phyloP scores from a whole-genome alignment of 2,888 invertebrate species.

The Rhimphoctona megacephalus region DNA sequence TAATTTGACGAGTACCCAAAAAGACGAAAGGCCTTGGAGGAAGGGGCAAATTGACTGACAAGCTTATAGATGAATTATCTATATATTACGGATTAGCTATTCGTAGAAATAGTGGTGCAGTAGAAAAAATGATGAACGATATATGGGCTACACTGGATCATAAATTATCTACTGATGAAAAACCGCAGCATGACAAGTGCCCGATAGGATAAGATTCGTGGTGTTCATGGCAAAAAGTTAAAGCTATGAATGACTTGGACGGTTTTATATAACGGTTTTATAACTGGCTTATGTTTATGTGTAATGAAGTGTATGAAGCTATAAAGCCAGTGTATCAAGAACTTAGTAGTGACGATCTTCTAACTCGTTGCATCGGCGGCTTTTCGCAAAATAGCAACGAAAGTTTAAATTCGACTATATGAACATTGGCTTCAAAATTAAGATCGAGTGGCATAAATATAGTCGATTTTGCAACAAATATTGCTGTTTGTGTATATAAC shows the following conservation, averaged over 20 bases:
- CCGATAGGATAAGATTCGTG: too few relatives aligned
- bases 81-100: too few relatives aligned
- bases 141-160: too few relatives aligned
- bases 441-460: conserved; percentile 65
- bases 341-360: conserved; percentile 64
- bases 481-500: conserved; percentile 62
- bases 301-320: too few relatives aligned
- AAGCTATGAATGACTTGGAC: conserved; percentile 54
- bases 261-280: conserved; percentile 40
- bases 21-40: conserved; percentile 41
- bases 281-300: conserved; percentile 64
- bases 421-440: conserved; percentile 66
- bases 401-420: conserved; percentile 62
- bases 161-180: too few relatives aligned
- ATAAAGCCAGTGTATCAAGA: conserved; percentile 69
- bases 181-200: too few relatives aligned
- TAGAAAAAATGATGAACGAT: too few relatives aligned
- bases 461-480: conserved; percentile 57
- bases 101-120: too few relatives aligned
- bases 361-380: conserved; percentile 63
- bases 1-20: conserved; percentile 46
- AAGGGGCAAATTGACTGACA: conserved; percentile 51
- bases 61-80: conserved; percentile 61
- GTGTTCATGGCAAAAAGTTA: conserved; percentile 63
- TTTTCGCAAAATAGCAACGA: conserved; percentile 66